Evolutionary conservation across 2,113 vertebrate genomes (phyloP), one percentile per base, ranked within the genome.

Genomic region (Chamaetylas fuelleborni): DNA sequence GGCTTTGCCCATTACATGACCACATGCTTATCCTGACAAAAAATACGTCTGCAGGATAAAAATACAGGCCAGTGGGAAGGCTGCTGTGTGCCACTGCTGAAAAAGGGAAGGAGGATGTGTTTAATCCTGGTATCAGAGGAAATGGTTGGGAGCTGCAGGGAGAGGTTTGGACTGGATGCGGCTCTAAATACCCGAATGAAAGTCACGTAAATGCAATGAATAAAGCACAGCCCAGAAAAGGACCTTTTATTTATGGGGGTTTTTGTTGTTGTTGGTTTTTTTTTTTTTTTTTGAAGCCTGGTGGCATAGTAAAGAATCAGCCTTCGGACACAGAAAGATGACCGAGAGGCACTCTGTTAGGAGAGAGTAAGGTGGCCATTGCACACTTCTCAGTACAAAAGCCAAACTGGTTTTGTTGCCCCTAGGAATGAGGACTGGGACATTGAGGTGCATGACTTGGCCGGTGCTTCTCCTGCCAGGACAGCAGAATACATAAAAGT

Each of bases 1-100:
- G 12, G 5, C 22, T 47, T 53, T 1, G 5, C 22, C 45, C 5
- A 4, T 25, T 16, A 9, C 5, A 14, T 0, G 5, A 23, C 19
- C 28, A 51, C 40, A 8, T 1, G 14, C 66, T 66, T 33, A 33
- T 67, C 25, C 23, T 80, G 38, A 31, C 43, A 45, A 17, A 45
- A 12, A 67, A 8, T 17, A 18, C 12, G 12, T 26, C 48, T 36
- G 24, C 23, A 42, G 76, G 38, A 36, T 25, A 66, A 66, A 51
- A 8, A 45, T 5, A 36, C 9, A 29, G 47, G 19, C 34, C 58
- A 31, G 24, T 11, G 25, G 16, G 42, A 71, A 90, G 12, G 38
- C 18, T 70, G 56, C 45, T 29, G 28, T 58, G 47, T 1, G 3
- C 17, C 5, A 0, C 40, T 23, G 38, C 51, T 78, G 45, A 54